phyloP scores from a whole-genome alignment of 1,140 invertebrate species.

The Heterodera schachtii region DNA sequence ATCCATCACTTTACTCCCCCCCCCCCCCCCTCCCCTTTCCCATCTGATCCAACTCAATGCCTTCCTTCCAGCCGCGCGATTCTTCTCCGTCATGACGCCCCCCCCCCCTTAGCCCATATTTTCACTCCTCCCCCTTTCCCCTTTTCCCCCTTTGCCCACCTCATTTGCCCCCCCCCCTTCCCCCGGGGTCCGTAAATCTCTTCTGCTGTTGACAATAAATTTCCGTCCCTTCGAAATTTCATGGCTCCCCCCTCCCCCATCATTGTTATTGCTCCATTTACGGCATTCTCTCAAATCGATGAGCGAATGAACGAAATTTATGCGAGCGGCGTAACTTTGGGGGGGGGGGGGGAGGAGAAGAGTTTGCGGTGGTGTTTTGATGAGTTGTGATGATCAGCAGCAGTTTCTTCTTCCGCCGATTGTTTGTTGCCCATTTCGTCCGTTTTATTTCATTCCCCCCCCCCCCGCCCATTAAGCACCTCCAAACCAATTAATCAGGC shows the following conservation, averaged over 20 bases:
- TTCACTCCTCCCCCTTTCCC: neutral
- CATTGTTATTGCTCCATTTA: conserved; percentile 5
- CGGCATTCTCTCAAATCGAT: neutral
- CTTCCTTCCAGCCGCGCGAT: neutral
- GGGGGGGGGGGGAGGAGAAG: too few species aligned
- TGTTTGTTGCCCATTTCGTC: neutral
- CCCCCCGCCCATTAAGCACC: neutral
- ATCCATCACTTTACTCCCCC: neutral
- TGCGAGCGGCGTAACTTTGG: neutral
- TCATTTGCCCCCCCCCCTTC: neutral
- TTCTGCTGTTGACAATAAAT: conserved; percentile 1
- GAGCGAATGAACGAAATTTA: neutral
- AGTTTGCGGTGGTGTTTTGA: neutral
- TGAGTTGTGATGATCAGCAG: neutral
- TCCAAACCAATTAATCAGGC: conserved; percentile 3
- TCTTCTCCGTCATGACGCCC: neutral
- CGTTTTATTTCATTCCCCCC: neutral
- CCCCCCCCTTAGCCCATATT: neutral
- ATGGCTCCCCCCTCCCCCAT: neutral
- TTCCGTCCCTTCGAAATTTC: neutral
- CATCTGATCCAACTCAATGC: too few species aligned
- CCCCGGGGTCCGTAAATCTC: neutral
- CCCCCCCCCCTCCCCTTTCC: too few species aligned
- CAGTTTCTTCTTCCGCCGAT: too few species aligned
- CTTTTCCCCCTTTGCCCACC: neutral